phyloP scores from a whole-genome alignment of 2,888 invertebrate species.

The Watsonalla binaria region DNA sequence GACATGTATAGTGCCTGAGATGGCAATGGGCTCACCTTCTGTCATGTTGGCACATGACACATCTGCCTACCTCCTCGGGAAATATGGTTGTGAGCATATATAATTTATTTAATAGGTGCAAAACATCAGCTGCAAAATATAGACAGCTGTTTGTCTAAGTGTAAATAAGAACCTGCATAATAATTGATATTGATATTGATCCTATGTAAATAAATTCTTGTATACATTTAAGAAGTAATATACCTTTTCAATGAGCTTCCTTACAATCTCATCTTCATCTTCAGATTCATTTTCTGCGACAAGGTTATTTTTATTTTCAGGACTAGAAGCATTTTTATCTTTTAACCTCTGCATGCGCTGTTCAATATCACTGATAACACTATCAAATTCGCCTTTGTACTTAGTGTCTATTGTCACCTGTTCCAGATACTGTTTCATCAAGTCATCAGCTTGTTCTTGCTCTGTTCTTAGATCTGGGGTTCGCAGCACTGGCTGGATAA shows the following conservation, averaged over 20 bases:
- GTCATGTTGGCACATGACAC: too few relatives aligned
- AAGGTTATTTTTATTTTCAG: constrained; percentile 8
- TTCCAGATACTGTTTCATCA: constrained; percentile 80
- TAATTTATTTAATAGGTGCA: too few relatives aligned
- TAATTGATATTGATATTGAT: too few relatives aligned
- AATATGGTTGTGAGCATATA: too few relatives aligned
- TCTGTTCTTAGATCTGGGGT: constrained; percentile 81
- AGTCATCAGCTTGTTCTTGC: constrained; percentile 84
- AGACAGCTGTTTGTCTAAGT: too few relatives aligned
- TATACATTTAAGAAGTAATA: neutral
- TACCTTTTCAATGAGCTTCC: constrained; percentile 63
- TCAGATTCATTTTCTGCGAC: constrained; percentile 31
- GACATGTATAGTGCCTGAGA: too few relatives aligned
- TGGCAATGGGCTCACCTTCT: too few relatives aligned
- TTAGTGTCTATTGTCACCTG: constrained; percentile 69
- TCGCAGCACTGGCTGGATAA: constrained; percentile 51
- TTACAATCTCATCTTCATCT: constrained; percentile 55
- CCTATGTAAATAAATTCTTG: too few relatives aligned
- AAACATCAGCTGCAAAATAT: too few relatives aligned
- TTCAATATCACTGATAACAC: constrained; percentile 52
- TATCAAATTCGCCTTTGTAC: constrained; percentile 59
- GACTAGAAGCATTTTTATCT: constrained; percentile 17
- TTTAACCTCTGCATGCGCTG: constrained; percentile 52
- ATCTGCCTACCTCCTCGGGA: too few relatives aligned
- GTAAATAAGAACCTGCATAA: too few relatives aligned